A percentile compares a stretch with the other conserved stretches of the same genome.
phyloP scores from a whole-genome alignment of 2,113 vertebrate species.

The Hemiprocne comata region DNA sequence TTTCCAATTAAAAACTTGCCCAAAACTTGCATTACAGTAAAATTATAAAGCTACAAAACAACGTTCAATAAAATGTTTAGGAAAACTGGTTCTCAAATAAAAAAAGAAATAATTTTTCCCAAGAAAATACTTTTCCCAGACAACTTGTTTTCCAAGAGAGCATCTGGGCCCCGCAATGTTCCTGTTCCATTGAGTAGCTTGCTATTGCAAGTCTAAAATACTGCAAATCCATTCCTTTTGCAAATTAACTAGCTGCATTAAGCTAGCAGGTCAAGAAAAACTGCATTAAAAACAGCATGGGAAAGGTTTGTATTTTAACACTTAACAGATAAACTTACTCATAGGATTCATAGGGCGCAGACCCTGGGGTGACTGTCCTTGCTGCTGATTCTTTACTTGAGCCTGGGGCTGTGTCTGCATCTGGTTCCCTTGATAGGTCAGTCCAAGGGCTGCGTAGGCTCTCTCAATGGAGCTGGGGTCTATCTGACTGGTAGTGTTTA shows the following conservation, averaged over 20 bases:
- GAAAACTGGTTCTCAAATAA: background rate
- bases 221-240: background rate
- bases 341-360: slow-evolving; percentile 87
- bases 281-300: background rate
- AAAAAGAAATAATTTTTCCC: background rate
- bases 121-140: background rate
- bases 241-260: background rate
- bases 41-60: background rate
- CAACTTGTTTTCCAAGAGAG: background rate
- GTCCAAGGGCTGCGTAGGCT: slow-evolving; percentile 94
- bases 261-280: background rate
- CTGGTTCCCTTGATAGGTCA: slow-evolving; percentile 96
- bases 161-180: background rate
- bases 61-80: background rate
- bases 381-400: slow-evolving; percentile 80
- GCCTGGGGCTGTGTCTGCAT: slow-evolving; percentile 86
- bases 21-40: background rate
- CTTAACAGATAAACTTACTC: slow-evolving; percentile 76
- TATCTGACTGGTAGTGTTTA: slow-evolving; percentile 93
- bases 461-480: slow-evolving; percentile 98
- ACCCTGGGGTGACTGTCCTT: slow-evolving; percentile 82
- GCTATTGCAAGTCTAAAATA: background rate
- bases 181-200: background rate
- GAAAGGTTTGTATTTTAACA: background rate
- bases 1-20: background rate